Conservation (phyloP, 2,888 invertebrate genomes). For the Nomada fucata region DNA sequence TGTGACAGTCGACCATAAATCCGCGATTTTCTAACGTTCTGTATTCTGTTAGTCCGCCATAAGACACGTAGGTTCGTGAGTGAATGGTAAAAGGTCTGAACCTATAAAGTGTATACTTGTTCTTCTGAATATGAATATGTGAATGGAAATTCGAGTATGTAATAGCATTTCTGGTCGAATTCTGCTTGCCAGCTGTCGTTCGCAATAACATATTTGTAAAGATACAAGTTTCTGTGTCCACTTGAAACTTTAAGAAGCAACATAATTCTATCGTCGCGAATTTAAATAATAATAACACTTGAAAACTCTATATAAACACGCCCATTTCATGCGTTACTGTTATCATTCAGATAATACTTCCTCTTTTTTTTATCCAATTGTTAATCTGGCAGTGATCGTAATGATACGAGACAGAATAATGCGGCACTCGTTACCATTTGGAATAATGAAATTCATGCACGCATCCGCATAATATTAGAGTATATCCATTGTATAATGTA, state of each 20-base stretch:
- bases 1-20: conserved; percentile 9
- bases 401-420: conserved; percentile 37
- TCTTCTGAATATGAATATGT: neutral
- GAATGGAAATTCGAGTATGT: neutral
- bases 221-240: no score
- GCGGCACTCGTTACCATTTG: conserved; percentile 36
- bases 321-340: neutral
- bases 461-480: conserved; percentile 35
- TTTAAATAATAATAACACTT: no score
- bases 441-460: conserved; percentile 48
- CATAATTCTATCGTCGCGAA: no score
- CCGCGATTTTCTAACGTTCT: conserved; percentile 11
- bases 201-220: no score
- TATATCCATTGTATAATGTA: conserved; percentile 22
- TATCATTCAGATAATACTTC: neutral
- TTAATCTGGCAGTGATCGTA: conserved; percentile 4
- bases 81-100: conserved; percentile 9
- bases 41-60: neutral
- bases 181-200: no score
- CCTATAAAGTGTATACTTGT: conserved; percentile 20
- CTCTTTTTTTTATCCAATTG: neutral
- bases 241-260: no score
- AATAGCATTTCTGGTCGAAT: neutral
- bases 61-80: conserved; percentile 22
- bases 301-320: neutral